phyloP scores from a whole-genome alignment of 92 coral and sea anemone genomes.

The Bergia puertoricense region DNA sequence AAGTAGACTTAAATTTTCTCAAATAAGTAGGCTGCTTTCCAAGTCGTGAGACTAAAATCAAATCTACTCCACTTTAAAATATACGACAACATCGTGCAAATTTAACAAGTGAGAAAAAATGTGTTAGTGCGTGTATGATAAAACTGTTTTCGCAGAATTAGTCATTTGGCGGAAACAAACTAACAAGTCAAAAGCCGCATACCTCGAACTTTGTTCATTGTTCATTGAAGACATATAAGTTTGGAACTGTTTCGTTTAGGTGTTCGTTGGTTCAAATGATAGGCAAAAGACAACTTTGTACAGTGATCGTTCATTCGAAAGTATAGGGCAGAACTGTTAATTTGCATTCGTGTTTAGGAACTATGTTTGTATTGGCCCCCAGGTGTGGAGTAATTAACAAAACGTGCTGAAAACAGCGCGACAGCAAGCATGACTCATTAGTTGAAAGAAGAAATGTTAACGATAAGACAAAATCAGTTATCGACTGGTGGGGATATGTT shows the following conservation, averaged over 20 bases:
- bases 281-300: not conserved
- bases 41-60: not conserved
- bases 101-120: not conserved
- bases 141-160: not conserved
- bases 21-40: not conserved
- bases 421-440: not conserved
- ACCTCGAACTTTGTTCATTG: slow-evolving; percentile 19
- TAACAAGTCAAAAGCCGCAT: not conserved
- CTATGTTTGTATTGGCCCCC: slow-evolving; percentile 35
- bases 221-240: not conserved
- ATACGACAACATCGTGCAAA: not conserved
- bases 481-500: not conserved
- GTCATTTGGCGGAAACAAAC: not conserved
- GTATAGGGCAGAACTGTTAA: not conserved
- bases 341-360: not conserved
- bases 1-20: not conserved
- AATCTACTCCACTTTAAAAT: not conserved
- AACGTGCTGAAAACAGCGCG: not conserved
- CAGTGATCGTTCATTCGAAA: not conserved
- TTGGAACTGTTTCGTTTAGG: not conserved
- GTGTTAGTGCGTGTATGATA: not conserved
- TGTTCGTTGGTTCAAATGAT: not conserved
- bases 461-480: not conserved
- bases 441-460: not conserved
- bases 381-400: not conserved